phyloP scores from a whole-genome alignment of 2,113 vertebrate species.

The Raphicerus campestris region DNA sequence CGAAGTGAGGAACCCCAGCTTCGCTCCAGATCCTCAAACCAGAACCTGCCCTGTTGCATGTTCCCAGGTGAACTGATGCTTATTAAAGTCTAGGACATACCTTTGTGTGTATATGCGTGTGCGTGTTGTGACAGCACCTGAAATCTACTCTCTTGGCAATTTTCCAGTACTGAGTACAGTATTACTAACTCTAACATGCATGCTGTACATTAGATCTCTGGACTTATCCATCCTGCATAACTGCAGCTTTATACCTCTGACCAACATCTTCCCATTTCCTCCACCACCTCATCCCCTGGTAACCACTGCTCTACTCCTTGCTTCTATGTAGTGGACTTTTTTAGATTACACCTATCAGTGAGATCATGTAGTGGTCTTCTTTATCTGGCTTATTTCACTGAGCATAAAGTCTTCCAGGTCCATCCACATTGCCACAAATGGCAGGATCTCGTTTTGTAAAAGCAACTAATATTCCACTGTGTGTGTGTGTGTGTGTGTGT shows the following conservation, averaged over 20 bases:
- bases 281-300: not conserved
- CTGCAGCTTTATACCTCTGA: not conserved
- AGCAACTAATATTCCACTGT: not conserved
- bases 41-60: not conserved
- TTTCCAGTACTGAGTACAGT: not conserved
- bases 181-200: not conserved
- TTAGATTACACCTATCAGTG: no score
- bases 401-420: not conserved
- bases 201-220: not conserved
- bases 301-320: not conserved
- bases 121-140: not conserved
- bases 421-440: not conserved
- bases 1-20: not conserved
- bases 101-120: not conserved
- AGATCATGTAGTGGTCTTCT: not conserved
- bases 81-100: not conserved
- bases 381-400: not conserved
- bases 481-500: no score
- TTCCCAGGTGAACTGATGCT: not conserved
- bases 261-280: not conserved
- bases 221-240: not conserved
- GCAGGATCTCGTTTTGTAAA: not conserved
- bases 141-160: not conserved
- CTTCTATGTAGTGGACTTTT: not conserved
- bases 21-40: not conserved